Evolutionary conservation across 2,113 vertebrate species (phyloP), one percentile per base, ranked within the genome.

Genomic region (Galemys pyrenaicus): DNA sequence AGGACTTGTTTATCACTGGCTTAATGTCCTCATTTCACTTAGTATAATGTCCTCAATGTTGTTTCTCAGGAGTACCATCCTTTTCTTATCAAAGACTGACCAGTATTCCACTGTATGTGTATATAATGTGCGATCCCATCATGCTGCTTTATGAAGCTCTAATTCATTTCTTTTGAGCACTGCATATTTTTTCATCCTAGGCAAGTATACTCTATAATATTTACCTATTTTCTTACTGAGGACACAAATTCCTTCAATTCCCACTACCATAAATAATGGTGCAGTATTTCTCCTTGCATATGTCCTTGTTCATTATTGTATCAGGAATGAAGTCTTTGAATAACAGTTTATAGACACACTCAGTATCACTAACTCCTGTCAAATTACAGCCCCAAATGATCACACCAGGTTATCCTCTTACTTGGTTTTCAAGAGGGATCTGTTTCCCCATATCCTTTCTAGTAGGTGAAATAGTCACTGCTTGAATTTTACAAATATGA

Each of bases 21-120:
- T 87, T 51, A n/a, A n/a, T n/a, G n/a, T n/a, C n/a, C n/a, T n/a
- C n/a, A 30, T 60, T 89, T 68, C 70, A 84, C 49, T 84, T 60
- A 70, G 28, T 8, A 58, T 51, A 49, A 41, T 7, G 0, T 51
- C 49, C 1, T 70, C 60, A 60, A 56, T 20, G 15, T 39, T 37
- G 32, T 32, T 75, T 32, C 24, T 46, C 49, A 46, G 17, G 24
- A 2, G 2, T 62, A 62, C 17, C 60, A 26, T 62, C 10, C 28
- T 17, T n/a, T 65, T 32, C 32, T 65, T 65, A 12, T 65, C n/a
- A 65, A 73, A 74, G 46, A 46, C 58, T 74, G 30, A 46, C 65
- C 0, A 37, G 49, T 78, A 24, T 67, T 68, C 17, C 37, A 46
- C 10, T 84, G 10, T 62, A 60, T 11, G 5, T 75, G 20, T 77